phyloP scores from a whole-genome alignment of 2,113 vertebrate species.

The Bucco capensis region DNA sequence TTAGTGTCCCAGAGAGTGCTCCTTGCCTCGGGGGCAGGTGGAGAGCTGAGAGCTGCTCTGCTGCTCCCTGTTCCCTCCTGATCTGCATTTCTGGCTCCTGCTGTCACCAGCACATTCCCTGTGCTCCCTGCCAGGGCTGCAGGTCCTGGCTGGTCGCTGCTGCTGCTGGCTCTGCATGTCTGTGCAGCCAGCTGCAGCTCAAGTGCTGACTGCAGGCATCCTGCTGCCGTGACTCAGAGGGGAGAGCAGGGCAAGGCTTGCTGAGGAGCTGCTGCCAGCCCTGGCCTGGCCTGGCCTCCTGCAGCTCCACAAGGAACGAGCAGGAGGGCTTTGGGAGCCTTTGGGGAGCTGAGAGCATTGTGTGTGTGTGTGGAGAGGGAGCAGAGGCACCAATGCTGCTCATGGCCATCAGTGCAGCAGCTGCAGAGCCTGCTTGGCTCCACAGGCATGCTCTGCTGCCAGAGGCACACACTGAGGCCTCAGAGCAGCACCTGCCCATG shows the following conservation, averaged over 20 bases:
- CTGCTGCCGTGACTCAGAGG: background rate
- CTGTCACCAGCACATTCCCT: background rate
- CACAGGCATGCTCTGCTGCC: too few relatives aligned
- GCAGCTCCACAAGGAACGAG: too few relatives aligned
- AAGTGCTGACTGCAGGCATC: constrained; percentile 5
- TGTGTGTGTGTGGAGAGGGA: too few relatives aligned
- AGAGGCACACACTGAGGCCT: too few relatives aligned
- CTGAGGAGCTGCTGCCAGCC: too few relatives aligned
- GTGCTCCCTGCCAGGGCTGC: background rate
- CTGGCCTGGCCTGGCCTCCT: too few relatives aligned
- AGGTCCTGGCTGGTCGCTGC: constrained; percentile 24
- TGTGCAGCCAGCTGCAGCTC: background rate
- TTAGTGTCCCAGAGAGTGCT: background rate
- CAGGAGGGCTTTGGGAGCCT: too few relatives aligned
- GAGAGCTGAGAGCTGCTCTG: background rate
- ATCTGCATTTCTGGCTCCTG: background rate
- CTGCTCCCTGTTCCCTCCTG: background rate
- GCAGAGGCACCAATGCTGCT: too few relatives aligned
- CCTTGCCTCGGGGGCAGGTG: background rate
- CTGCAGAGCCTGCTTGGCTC: too few relatives aligned
- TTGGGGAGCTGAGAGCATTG: too few relatives aligned
- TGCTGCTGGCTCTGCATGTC: background rate
- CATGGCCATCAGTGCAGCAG: too few relatives aligned
- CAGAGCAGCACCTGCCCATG: too few relatives aligned
- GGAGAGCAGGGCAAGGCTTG: background rate